These are phyloP conservation scores for Ooceraea biroi DNA, from an alignment of 1,140 invertebrate genomes.

Conservation along the genomic window DNA sequence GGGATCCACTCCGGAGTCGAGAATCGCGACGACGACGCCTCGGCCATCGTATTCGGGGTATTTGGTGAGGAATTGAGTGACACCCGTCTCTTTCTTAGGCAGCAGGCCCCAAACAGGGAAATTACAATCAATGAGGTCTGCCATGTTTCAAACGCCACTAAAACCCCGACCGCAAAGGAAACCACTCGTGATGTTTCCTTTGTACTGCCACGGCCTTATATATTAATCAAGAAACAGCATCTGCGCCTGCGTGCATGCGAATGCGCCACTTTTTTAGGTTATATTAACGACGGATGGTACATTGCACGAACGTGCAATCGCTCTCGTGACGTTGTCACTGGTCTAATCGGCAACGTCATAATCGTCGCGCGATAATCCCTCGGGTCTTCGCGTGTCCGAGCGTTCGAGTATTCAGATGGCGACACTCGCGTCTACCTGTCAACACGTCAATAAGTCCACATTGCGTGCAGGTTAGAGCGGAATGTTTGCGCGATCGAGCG, in stretches of 20 bases:
- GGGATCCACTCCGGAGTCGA: constrained; percentile 99
- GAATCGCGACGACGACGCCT: constrained; percentile 96
- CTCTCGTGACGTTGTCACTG: no score
- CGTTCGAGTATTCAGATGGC: not conserved
- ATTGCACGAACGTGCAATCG: not conserved
- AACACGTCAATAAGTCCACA: constrained; percentile 57
- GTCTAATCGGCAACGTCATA: no score
- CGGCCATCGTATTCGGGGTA: constrained; percentile 97
- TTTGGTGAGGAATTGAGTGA: constrained; percentile 94
- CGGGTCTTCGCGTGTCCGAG: no score
- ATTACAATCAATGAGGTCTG: constrained; percentile 90
- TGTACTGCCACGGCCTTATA: constrained; percentile 81
- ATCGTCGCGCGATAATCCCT: not conserved
- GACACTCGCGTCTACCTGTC: not conserved
- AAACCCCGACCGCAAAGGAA: constrained; percentile 77
- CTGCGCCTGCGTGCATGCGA: constrained; percentile 75
- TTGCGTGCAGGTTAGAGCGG: not conserved
- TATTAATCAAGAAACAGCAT: constrained; percentile 79
- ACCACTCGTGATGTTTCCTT: constrained; percentile 81
- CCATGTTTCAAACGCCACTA: constrained; percentile 84
- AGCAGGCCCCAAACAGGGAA: constrained; percentile 94
- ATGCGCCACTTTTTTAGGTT: constrained; percentile 61
- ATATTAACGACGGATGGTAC: constrained; percentile 62
- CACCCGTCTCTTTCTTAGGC: constrained; percentile 98
- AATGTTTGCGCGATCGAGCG: not conserved